phyloP scores from a whole-genome alignment of 1,140 invertebrate genomes.

The Tyrophagus putrescentiae region DNA sequence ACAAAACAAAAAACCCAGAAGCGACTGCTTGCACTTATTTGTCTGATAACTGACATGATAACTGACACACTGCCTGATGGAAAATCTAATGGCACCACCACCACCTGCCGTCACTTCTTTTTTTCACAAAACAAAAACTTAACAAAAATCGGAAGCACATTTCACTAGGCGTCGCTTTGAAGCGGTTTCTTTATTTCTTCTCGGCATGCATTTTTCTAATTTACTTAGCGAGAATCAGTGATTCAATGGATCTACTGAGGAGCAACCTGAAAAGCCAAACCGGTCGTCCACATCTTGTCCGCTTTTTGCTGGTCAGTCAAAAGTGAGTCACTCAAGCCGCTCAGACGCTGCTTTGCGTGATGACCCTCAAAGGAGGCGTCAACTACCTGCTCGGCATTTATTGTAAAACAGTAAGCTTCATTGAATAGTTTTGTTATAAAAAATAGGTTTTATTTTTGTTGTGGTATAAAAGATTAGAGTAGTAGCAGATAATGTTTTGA shows the following conservation, averaged over 20 bases:
- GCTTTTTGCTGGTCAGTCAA: slow-evolving; percentile 82
- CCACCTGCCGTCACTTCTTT: no score
- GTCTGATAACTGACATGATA: slow-evolving; percentile 77
- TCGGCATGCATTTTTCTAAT: slow-evolving; percentile 87
- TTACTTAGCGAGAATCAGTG: slow-evolving; percentile 80
- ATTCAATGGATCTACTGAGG: slow-evolving; percentile 76
- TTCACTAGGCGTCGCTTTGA: slow-evolving; percentile 74
- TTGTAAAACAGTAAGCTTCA: no score
- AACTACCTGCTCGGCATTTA: no score
- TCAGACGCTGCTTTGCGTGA: slow-evolving; percentile 69
- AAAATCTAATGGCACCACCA: slow-evolving; percentile 93
- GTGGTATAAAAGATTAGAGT: no score
- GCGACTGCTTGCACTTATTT: slow-evolving; percentile 86
- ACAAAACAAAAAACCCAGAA: slow-evolving; percentile 67
- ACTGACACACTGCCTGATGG: slow-evolving; percentile 60
- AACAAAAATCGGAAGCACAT: slow-evolving; percentile 36
- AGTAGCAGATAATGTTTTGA: no score
- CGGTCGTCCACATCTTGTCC: slow-evolving; percentile 76
- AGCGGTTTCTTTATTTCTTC: slow-evolving; percentile 68
- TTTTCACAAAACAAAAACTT: no score
- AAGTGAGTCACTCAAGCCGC: slow-evolving; percentile 83
- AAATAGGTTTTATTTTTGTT: no score
- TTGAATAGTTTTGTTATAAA: no score
- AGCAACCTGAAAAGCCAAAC: no score
- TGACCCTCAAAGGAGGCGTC: no score